Percentiles rank a stretch among this genome's conserved stretches.
These are phyloP conservation scores for Anagrus nilaparvatae DNA, from an alignment of 1,140 invertebrate species.

Conservation along the genomic window DNA sequence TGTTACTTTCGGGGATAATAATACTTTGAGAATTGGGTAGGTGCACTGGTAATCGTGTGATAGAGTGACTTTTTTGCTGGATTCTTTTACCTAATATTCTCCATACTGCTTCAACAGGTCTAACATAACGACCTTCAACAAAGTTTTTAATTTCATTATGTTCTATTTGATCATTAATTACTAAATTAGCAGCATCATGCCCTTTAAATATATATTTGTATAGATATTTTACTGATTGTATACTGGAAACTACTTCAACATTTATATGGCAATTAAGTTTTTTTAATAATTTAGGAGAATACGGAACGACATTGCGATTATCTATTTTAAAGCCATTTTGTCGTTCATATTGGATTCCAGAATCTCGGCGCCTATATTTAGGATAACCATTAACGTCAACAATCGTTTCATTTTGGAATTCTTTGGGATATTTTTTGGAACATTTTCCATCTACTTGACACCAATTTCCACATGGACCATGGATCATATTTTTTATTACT, in stretches of 20 bases:
- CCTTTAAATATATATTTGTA: too few relatives aligned
- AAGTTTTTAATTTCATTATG: slow-evolving; percentile 4
- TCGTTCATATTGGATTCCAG: background rate
- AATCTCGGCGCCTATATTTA: slow-evolving; percentile 10
- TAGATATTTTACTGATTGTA: background rate
- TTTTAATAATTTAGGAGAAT: too few relatives aligned
- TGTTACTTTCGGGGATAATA: background rate
- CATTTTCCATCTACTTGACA: slow-evolving; percentile 30
- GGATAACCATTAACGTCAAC: slow-evolving; percentile 26
- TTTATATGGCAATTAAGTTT: slow-evolving; percentile 4
- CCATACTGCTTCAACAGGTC: slow-evolving; percentile 10
- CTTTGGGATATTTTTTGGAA: slow-evolving; percentile 29
- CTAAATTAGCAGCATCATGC: too few relatives aligned
- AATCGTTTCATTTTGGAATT: slow-evolving; percentile 23
- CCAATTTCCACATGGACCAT: slow-evolving; percentile 21
- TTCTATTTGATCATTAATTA: background rate
- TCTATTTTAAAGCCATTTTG: slow-evolving; percentile 8
- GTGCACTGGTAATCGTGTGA: background rate
- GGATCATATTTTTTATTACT: slow-evolving; percentile 33
- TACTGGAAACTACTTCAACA: background rate
- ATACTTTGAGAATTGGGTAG: background rate
- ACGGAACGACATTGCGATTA: slow-evolving; percentile 24
- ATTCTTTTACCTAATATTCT: background rate
- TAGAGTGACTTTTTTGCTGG: background rate
- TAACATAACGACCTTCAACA: slow-evolving; percentile 3